Evolutionary conservation across 92 coral and sea anemone species (phyloP).

Genomic region (Micromussa lordhowensis): DNA sequence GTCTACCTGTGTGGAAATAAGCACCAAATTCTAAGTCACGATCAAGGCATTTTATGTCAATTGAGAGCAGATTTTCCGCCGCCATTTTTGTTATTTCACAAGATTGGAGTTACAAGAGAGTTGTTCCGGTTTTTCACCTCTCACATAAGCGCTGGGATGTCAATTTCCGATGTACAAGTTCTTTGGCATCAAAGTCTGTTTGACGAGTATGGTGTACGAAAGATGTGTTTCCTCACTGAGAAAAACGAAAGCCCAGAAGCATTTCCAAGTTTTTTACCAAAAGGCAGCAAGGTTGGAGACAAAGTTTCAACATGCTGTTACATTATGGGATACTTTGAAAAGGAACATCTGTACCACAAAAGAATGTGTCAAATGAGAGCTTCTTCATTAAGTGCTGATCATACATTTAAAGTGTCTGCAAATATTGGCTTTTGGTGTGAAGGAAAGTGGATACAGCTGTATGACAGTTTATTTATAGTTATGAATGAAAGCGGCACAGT

Average conservation of each 20-base stretch:
- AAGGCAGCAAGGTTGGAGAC: slow-evolving; percentile 60
- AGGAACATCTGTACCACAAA: slow-evolving; percentile 19
- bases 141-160: slow-evolving; percentile 44
- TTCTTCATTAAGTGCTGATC: slow-evolving; percentile 33
- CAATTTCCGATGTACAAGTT: slow-evolving; percentile 50
- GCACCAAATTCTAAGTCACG: neutral
- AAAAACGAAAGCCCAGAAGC: neutral
- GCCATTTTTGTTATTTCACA: too few species aligned
- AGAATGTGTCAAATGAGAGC: slow-evolving; percentile 40
- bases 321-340: slow-evolving; percentile 31
- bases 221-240: slow-evolving; percentile 10
- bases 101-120: too few species aligned
- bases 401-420: slow-evolving; percentile 32
- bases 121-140: neutral
- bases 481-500: slow-evolving; percentile 39
- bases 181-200: slow-evolving; percentile 53
- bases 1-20: neutral
- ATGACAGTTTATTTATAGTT: slow-evolving; percentile 54
- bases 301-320: slow-evolving; percentile 38
- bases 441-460: slow-evolving; percentile 43
- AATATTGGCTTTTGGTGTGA: slow-evolving; percentile 44
- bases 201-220: neutral
- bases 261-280: slow-evolving; percentile 44
- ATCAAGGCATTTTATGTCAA: slow-evolving; percentile 7
- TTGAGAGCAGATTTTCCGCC: neutral